These are phyloP conservation scores for Trochalopteron elliotii DNA, from an alignment of 2,113 vertebrate species.

Conservation along the genomic window DNA sequence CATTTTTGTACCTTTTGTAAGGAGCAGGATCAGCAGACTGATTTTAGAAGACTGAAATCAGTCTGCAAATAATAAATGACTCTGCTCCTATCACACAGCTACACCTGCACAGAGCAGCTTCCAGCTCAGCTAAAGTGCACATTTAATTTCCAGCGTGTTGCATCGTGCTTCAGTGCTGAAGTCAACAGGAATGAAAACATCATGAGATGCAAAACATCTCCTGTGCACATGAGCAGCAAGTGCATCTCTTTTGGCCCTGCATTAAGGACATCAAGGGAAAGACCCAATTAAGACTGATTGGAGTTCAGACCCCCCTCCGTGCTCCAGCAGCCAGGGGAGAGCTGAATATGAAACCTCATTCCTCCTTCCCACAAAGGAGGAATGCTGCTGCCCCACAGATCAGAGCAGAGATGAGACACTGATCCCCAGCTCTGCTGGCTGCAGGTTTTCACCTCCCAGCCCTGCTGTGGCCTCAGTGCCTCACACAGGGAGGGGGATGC, in stretches of 20 bases:
- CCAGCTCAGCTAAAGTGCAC: background rate
- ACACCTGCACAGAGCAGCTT: background rate
- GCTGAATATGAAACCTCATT: background rate
- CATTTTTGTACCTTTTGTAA: background rate
- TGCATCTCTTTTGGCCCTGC: background rate
- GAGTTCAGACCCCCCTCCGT: background rate
- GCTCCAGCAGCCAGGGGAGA: background rate
- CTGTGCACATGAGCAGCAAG: background rate
- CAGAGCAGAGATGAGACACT: background rate
- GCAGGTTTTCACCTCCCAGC: background rate
- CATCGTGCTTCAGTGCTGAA: background rate
- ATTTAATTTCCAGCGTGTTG: background rate
- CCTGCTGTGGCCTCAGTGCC: accelerated
- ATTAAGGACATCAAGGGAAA: background rate
- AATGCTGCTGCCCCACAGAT: background rate
- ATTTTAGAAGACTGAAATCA: background rate
- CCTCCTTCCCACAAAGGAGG: background rate
- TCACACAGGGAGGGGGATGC: background rate
- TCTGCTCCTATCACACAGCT: background rate
- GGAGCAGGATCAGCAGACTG: background rate
- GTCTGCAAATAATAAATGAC: background rate
- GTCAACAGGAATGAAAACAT: background rate
- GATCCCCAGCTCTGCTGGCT: background rate
- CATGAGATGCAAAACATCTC: background rate
- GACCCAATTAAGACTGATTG: background rate